These are phyloP conservation scores for Mythimna albipuncta DNA, from an alignment of 2,888 invertebrate genomes.

Conservation along the genomic window DNA sequence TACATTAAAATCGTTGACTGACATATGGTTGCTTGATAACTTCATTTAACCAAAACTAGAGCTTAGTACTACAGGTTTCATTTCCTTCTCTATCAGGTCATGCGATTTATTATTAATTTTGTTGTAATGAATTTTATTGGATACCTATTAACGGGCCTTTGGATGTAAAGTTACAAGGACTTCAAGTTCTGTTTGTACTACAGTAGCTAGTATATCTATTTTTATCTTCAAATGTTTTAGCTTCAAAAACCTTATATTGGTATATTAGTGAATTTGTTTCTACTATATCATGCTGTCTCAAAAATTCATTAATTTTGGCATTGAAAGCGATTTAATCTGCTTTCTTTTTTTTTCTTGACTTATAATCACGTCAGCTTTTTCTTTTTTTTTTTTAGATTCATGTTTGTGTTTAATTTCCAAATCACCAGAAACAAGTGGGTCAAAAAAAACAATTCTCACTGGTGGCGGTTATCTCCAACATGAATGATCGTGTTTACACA, in stretches of 20 bases:
- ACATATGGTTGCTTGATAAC: slow-evolving; percentile 62
- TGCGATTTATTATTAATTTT: slow-evolving; percentile 49
- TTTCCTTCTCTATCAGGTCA: slow-evolving; percentile 57
- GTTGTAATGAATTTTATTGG: slow-evolving; percentile 48
- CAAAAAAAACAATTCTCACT: slow-evolving; percentile 54
- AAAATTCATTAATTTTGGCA: neutral
- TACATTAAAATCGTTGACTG: slow-evolving; percentile 49
- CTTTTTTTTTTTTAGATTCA: neutral
- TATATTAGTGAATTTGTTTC: neutral
- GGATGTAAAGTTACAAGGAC: slow-evolving; percentile 35
- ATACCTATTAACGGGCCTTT: slow-evolving; percentile 23
- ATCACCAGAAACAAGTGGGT: slow-evolving; percentile 61
- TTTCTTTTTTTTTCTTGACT: neutral
- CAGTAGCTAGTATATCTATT: neutral
- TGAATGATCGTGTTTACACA: slow-evolving; percentile 69
- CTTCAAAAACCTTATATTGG: neutral
- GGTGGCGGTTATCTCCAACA: slow-evolving; percentile 64
- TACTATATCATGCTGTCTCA: neutral
- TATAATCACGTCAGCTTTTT: neutral
- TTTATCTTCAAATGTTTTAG: neutral
- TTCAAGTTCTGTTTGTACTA: slow-evolving; percentile 1
- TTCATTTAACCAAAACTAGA: slow-evolving; percentile 57
- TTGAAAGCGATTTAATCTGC: neutral
- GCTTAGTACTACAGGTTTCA: slow-evolving; percentile 55
- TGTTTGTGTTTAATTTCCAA: slow-evolving; percentile 49